Base-by-base conservation (phyloP, 2,113 vertebrate genomes). In the Vulpes vulpes region DNA sequence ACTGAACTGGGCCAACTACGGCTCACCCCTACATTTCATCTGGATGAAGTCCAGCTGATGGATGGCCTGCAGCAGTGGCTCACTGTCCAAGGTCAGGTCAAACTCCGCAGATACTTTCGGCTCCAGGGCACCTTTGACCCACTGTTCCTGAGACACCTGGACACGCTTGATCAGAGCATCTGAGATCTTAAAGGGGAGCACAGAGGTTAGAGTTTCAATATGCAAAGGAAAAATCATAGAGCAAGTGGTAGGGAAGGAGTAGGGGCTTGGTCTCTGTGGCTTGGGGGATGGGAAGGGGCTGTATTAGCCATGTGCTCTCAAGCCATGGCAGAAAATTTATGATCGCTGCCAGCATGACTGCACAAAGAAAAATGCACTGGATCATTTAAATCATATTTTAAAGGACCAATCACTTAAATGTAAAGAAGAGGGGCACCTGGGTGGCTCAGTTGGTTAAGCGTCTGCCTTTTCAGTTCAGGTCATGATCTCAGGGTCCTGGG, bases 91-190 rank as follows among this genome's bases (percentile, higher is more conserved):
- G 30, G 99, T 99, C 98, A 99, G 99, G 97, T 99, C 99, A 95
- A 99, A 99, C 95, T 99, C 99, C 0, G 99, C 99, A 59, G 99
- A 99, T 11, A 99, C 99, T 98, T 99, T 99, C 2, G 99, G 99
- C 98, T 99, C 99, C 99, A 99, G 98, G 65, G 99, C 99, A 14
- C 99, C 99, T 98, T 99, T 99, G 79, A 99, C 99, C 99, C 99
- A 99, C 97, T 99, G 99, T 95, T 99, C 99, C 98, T 99, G 99
- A 96, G 99, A 99, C 55, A 99, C 98, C 91, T 99, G 99, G 83
- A 99, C 99, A 20, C 99, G 99, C 98, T 99, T 99, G 98, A 99
- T 99, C 98, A 99, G 99, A 74, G 99, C 99, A 25, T 99, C 99
- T 0, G 99, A 99, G 98, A 99, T 99, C 99, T 99, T 87, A 84